Evolutionary conservation across 2,113 vertebrate species (phyloP).

Genomic region (Rousettus leschenaultii): DNA sequence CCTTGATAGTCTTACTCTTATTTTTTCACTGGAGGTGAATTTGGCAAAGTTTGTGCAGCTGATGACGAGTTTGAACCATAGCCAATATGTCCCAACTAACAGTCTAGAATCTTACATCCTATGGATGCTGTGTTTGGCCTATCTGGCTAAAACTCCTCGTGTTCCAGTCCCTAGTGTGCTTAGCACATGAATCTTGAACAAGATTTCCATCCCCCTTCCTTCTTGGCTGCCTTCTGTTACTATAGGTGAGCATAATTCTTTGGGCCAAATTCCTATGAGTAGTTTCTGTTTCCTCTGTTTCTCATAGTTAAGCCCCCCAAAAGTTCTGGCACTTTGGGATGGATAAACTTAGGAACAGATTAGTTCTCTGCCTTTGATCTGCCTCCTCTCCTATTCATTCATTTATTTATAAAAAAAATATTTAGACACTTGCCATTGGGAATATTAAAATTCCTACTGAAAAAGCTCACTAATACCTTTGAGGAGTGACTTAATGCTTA

Average conservation of each 20-base stretch:
- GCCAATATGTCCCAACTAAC: not conserved
- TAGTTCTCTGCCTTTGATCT: not conserved
- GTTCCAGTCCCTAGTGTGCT: not conserved
- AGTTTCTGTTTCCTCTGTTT: not conserved
- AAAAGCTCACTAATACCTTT: not conserved
- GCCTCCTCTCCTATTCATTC: not conserved
- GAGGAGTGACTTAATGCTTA: not conserved
- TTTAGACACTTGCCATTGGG: not conserved
- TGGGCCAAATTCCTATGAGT: not conserved
- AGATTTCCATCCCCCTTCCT: not conserved
- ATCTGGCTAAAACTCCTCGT: not conserved
- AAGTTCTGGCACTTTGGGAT: not conserved
- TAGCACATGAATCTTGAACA: not conserved
- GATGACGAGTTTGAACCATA: not conserved
- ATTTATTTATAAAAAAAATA: not conserved
- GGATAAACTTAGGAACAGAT: not conserved
- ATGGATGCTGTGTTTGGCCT: not conserved
- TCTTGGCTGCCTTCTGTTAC: not conserved
- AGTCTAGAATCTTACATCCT: too few species aligned
- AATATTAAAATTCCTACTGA: not conserved
- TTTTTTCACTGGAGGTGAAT: not conserved
- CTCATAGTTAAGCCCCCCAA: not conserved
- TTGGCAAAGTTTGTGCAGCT: not conserved
- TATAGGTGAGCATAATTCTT: not conserved
- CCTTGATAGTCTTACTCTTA: not conserved